Conservation (phyloP, 2,797 vertebrate genomes). For the Spinibarbus caldwelli region DNA sequence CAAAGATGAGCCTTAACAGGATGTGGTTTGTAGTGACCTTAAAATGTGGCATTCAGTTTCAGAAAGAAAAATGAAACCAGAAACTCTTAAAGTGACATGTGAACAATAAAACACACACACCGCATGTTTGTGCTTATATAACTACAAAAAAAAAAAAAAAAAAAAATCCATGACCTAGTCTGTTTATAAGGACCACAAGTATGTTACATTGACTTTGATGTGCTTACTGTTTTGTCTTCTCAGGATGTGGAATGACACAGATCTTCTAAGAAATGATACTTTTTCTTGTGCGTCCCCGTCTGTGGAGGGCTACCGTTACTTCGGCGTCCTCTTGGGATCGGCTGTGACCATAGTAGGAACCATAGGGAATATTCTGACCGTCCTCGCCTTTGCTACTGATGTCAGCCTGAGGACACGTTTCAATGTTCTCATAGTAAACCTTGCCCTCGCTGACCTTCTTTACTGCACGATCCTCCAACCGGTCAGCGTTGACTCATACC, state of each 20-base stretch:
- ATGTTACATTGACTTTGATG: neutral
- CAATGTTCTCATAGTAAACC: slow-evolving; percentile 88
- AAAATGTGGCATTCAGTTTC: neutral
- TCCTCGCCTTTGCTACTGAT: slow-evolving; percentile 81
- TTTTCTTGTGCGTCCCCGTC: slow-evolving; percentile 87
- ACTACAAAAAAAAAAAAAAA: neutral
- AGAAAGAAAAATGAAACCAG: neutral
- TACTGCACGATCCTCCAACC: slow-evolving; percentile 89
- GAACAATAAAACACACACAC: neutral
- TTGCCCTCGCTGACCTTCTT: slow-evolving; percentile 85
- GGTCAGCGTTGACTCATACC: slow-evolving; percentile 85
- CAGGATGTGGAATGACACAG: slow-evolving; percentile 74
- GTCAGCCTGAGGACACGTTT: slow-evolving; percentile 83
- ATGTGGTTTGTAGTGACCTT: slow-evolving; percentile 1
- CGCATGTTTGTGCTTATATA: neutral
- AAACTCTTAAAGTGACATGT: neutral
- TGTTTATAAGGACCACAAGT: neutral
- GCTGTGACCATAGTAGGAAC: slow-evolving; percentile 81
- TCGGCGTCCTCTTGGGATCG: slow-evolving; percentile 84
- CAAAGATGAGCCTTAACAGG: too few relatives aligned
- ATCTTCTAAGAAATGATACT: slow-evolving; percentile 66
- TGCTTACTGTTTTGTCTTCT: neutral
- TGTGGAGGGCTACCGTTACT: slow-evolving; percentile 81
- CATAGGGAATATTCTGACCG: slow-evolving; percentile 84
- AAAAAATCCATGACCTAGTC: neutral